Conservation (phyloP, 2,797 vertebrate genomes). For the Danio kyathit region DNA sequence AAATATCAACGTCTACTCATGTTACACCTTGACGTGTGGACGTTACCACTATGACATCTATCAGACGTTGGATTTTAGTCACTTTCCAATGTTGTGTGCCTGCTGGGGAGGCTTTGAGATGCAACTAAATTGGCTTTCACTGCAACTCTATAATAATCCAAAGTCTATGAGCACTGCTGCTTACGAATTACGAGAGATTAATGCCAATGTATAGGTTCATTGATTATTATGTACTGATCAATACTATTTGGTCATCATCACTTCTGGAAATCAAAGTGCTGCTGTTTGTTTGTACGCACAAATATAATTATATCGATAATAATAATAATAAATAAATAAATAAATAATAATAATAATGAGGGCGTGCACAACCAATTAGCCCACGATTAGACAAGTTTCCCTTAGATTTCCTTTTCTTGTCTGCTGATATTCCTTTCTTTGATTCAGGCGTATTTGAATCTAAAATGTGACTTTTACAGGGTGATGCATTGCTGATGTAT, state of each 20-base stretch:
- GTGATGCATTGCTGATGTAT: constrained; percentile 77
- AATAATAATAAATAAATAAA: constrained; percentile 31
- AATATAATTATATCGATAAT: constrained; percentile 7
- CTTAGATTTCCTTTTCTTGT: constrained; percentile 25
- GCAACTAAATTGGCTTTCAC: constrained; percentile 12
- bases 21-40: too few species aligned
- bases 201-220: constrained; percentile 5
- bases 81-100: too few species aligned
- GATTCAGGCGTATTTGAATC: constrained; percentile 49
- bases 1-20: too few species aligned
- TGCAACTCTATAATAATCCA: not conserved
- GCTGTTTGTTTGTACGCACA: constrained; percentile 53
- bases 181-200: constrained; percentile 9
- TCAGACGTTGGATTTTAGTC: too few species aligned
- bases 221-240: constrained; percentile 22
- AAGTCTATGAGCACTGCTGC: constrained; percentile 17
- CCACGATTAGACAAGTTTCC: constrained; percentile 22
- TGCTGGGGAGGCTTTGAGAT: constrained; percentile 20
- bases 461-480: constrained; percentile 73
- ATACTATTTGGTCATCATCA: constrained; percentile 39
- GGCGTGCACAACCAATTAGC: constrained; percentile 57
- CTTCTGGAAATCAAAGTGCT: constrained; percentile 41
- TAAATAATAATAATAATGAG: constrained; percentile 32
- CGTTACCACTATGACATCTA: too few species aligned
- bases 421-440: constrained; percentile 43